Evolutionary conservation across 2,113 vertebrate genomes (phyloP), one percentile per base, ranked within the genome.

Genomic region (Orcinus orca): DNA sequence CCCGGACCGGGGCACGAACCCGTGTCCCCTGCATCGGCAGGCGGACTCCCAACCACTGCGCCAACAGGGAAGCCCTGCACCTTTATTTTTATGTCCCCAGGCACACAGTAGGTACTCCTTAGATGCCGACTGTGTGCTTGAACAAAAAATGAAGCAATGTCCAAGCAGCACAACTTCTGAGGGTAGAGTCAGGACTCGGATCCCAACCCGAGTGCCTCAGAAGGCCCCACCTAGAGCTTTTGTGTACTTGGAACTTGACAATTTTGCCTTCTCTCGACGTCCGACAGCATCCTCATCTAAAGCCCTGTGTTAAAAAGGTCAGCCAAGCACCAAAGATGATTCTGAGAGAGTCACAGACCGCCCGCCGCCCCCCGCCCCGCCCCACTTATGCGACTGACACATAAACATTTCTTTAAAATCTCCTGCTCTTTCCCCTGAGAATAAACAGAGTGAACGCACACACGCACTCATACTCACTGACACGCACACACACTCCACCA

Each of bases 401-500:
- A 33, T 0, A 53, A 18, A 74, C 36, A 31, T 71, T 86, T 83
- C 83, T 96, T 76, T 60, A 71, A 13, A 63, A 53, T 74, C 77
- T 41, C 84, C 50, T 70, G 44, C 81, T 93, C 84, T 95, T 31
- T 76, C 38, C 81, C 67, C 88, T 4, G 0, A 82, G 93, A 96
- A 94, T 58, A 93, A 93, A 85, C 26, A 88, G 17, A 33, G 76
- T n/a, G 31, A 62, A 84, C 17, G 94, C 23, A 86, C 41, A 67
- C 47, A 31, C 1, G 71, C 11, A 95, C 20, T 82, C 44, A 67
- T 2, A 67, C 26, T 62, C 47, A 84, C 1, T 15, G 13, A 71
- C 21, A 53, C 18, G 25, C 2, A 70, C 26, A 62, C 58, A 84
- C 8, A 31, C 18, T 13, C 63, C 38, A 53, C 8, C 73, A 53